phyloP scores from a whole-genome alignment of 2,888 invertebrate genomes.

The Sceliomorpha sp. region DNA sequence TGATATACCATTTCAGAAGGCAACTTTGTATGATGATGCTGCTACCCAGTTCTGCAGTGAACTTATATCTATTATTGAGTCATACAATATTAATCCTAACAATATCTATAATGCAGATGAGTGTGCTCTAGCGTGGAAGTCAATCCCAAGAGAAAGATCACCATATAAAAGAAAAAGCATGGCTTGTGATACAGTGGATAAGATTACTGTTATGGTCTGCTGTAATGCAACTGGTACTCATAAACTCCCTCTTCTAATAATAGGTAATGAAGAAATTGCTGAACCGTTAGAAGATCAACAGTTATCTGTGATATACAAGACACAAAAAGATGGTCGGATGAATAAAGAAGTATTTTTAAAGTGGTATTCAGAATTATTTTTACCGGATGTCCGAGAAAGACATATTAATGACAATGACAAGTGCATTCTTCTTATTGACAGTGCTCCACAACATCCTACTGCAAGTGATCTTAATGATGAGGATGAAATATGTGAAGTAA shows the following conservation, averaged over 20 bases:
- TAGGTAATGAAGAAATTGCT: constrained; percentile 31
- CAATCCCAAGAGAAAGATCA: constrained; percentile 30
- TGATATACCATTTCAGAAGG: too few relatives aligned
- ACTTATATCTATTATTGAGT: constrained; percentile 20
- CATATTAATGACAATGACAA: constrained; percentile 26
- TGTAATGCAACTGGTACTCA: constrained; percentile 68
- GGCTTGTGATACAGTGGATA: constrained; percentile 19
- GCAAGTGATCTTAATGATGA: constrained; percentile 26
- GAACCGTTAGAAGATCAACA: constrained; percentile 2
- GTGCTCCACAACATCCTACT: constrained; percentile 33
- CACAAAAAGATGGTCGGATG: constrained; percentile 27
- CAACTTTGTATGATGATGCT: constrained; percentile 21
- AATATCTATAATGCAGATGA: constrained; percentile 52
- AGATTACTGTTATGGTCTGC: constrained; percentile 61
- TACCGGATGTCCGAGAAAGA: constrained; percentile 25
- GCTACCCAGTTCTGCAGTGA: constrained; percentile 25
- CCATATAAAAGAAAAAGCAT: constrained; percentile 23
- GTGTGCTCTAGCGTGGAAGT: constrained; percentile 33
- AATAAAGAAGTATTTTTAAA: constrained; percentile 38
- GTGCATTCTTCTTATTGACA: constrained; percentile 37
- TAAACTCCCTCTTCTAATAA: constrained; percentile 65
- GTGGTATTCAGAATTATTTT: constrained; percentile 36
- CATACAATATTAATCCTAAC: constrained; percentile 26
- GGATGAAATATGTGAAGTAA: constrained; percentile 36
- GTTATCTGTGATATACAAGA: constrained; percentile 25